Evolutionary conservation across 1,140 invertebrate genomes (phyloP), one percentile per base, ranked within the genome.

Genomic region (Formica exsecta): DNA sequence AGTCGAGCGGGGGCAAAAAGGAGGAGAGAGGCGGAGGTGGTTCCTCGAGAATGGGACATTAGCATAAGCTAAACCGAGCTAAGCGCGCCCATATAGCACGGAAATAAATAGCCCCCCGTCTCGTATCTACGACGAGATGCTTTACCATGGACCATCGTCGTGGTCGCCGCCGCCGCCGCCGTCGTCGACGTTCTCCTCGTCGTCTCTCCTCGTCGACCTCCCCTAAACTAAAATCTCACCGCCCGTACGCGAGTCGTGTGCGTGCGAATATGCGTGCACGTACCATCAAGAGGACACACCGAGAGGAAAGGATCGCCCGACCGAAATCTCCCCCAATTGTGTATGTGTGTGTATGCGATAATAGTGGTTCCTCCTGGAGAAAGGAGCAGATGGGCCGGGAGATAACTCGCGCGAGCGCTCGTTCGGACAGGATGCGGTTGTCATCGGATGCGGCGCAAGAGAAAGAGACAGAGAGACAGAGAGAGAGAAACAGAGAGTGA

Each of bases 31-130:
- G 87, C 75, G 81, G 91, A 87, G 87, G 89, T 89, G 90, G 91
- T 91, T 90, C 87, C 87, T 81, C 59, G 90, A 87, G 92, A 93
- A 94, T 91, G 91, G 93, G 91, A 89, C 92, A 94, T 93, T 93
- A 93, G 92, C 93, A 93, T 93, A 94, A 94, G 93, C 92, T 92
- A 92, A 92, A 90, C 91, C 88, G 86, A 87, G 89, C 91, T 93
- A 93, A 93, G 92, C 92, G 92, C 89, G 90, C 70, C 91, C 93
- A 93, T 93, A 93, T 93, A 93, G 93, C 93, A 93, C 92, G 92
- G 87, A 93, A 94, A 94, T 93, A 94, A 93, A 94, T 94, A 93
- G 93, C 92, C 90, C 89, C 75, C 91, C 91, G 87, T 91, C 88
- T 87, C 87, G 91, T 92, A 92, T 93, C 91, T 93, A 88, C 86